Percentiles rank a stretch among this genome's conserved stretches.
Conservation (phyloP, 2,113 vertebrate species). For the Oreocharis arfaki region DNA sequence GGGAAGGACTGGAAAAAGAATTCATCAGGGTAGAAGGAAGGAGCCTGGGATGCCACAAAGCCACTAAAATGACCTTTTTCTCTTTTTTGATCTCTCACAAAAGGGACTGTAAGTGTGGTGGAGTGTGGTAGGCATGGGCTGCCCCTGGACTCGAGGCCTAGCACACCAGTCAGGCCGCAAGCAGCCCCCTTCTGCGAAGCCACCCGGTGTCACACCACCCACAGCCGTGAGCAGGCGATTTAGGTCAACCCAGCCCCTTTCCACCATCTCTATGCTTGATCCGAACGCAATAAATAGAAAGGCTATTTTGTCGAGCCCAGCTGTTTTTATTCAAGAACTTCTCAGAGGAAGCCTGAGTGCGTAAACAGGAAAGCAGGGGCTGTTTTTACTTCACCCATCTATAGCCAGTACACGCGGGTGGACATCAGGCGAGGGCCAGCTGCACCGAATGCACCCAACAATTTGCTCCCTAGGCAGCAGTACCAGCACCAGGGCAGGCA, state of each 20-base stretch:
- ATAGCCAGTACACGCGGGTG: neutral
- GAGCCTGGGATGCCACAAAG: neutral
- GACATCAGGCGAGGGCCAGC: slow-evolving; percentile 29
- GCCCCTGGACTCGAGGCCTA: neutral
- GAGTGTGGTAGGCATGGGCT: neutral
- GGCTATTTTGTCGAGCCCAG: slow-evolving; percentile 48
- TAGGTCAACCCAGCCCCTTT: neutral
- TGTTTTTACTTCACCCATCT: slow-evolving; percentile 65
- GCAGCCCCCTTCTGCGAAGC: neutral
- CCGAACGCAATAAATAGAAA: slow-evolving; percentile 55
- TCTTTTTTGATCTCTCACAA: neutral
- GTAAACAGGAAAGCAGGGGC: slow-evolving; percentile 66
- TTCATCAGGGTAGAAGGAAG: neutral
- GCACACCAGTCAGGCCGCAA: neutral
- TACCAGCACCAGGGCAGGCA: neutral
- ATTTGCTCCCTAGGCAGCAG: neutral
- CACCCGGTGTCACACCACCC: neutral
- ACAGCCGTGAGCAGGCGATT: neutral
- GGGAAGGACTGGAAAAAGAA: neutral
- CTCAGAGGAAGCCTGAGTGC: slow-evolving; percentile 38
- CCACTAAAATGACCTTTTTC: neutral
- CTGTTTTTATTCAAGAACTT: slow-evolving; percentile 56
- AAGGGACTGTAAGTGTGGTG: neutral
- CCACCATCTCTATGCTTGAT: neutral
- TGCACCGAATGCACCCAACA: slow-evolving; percentile 42